Conservation (phyloP, 2,797 vertebrate species). For the Propithecus deckenii region DNA sequence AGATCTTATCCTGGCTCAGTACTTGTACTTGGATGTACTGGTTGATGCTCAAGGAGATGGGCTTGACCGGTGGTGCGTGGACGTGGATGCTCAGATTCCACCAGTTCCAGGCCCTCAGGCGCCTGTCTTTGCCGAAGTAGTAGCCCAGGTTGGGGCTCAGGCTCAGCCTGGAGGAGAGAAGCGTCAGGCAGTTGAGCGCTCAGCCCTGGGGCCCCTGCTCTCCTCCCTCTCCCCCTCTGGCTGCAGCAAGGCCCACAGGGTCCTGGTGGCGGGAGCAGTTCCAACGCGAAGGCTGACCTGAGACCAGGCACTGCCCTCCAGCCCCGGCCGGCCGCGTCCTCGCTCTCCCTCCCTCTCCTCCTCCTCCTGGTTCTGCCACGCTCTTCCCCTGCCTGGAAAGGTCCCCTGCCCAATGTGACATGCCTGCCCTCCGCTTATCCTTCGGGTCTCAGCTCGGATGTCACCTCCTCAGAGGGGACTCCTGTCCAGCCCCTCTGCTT, state of each 20-base stretch:
- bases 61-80: slow-evolving; percentile 4
- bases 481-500: neutral
- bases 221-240: neutral
- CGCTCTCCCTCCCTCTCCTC: neutral
- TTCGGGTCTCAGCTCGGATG: neutral
- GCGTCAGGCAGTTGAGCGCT: neutral
- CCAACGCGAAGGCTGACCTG: neutral
- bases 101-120: slow-evolving; percentile 75
- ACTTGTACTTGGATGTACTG: slow-evolving; percentile 37
- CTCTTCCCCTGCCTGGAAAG: neutral
- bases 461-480: neutral
- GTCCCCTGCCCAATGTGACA: neutral
- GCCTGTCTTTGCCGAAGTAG: slow-evolving; percentile 46
- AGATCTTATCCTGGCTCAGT: slow-evolving; percentile 53
- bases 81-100: slow-evolving; percentile 54
- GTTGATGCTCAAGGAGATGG: slow-evolving; percentile 66
- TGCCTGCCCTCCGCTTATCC: no score
- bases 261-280: neutral
- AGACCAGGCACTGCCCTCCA: neutral
- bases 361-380: accelerated
- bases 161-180: slow-evolving; percentile 36
- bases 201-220: neutral
- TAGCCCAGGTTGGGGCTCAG: slow-evolving; percentile 65
- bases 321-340: no score
- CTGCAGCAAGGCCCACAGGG: neutral